Percentiles rank a stretch among this genome's conserved stretches.
Evolutionary conservation across 1,140 invertebrate genomes (phyloP).

Genomic region (Drosophila navojoa): DNA sequence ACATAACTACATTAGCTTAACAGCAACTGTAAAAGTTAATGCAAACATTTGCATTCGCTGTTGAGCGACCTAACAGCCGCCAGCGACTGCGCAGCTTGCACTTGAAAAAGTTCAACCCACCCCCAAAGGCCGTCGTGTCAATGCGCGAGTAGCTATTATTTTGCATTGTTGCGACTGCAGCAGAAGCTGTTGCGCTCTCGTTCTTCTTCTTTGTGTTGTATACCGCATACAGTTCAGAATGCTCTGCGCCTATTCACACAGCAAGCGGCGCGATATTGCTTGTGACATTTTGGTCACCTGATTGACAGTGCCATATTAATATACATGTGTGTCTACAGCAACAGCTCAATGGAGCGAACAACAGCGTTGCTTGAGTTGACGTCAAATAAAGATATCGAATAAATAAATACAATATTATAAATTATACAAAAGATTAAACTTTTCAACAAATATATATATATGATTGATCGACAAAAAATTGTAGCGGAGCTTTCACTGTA

Average conservation of each 20-base stretch:
- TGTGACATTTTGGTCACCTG: conserved; percentile 21
- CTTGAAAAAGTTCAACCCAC: conserved; percentile 71
- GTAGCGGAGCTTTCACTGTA: too few species aligned
- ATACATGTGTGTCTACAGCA: not conserved
- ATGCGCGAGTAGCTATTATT: conserved; percentile 51
- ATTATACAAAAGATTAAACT: too few species aligned
- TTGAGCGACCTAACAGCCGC: conserved; percentile 26
- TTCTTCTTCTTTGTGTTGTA: conserved; percentile 7
- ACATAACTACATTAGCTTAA: conserved; percentile 13
- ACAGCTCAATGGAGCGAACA: not conserved
- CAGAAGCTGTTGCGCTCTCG: conserved; percentile 28
- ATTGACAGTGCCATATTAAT: not conserved
- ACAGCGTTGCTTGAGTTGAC: not conserved
- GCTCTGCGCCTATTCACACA: not conserved
- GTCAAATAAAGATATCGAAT: too few species aligned
- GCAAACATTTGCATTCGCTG: conserved; percentile 32
- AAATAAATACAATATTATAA: too few species aligned
- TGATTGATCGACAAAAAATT: too few species aligned
- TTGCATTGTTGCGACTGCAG: conserved; percentile 13
- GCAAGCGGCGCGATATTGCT: not conserved
- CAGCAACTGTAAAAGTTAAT: conserved; percentile 1
- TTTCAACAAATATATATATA: too few species aligned
- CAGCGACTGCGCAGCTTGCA: conserved; percentile 53
- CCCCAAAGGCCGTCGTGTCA: conserved; percentile 43
- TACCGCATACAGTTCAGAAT: conserved; percentile 6